Percentiles rank a stretch among this genome's conserved stretches.
These are phyloP conservation scores for Drosophila equinoxialis DNA, from an alignment of 1,140 invertebrate species.

Conservation along the genomic window DNA sequence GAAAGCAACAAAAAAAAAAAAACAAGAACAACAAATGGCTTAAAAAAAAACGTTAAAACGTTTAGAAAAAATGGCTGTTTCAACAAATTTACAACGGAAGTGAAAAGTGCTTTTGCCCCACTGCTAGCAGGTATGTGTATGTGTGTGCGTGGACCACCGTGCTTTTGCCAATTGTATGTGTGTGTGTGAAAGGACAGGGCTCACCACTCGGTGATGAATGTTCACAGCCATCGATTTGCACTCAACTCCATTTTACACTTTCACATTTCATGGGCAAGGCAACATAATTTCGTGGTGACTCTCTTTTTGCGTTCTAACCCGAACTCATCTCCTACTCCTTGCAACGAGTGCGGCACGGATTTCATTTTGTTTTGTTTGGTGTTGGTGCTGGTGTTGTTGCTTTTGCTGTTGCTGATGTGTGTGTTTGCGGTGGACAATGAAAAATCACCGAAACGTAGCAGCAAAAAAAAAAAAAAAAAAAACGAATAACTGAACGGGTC, in stretches of 20 bases:
- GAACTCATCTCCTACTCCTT: neutral
- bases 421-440: conserved; percentile 76
- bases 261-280: conserved; percentile 60
- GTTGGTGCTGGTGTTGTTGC: neutral
- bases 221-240: conserved; percentile 75
- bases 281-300: conserved; percentile 60
- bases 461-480: conserved; percentile 8
- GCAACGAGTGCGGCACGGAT: conserved; percentile 58
- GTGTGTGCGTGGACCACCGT: neutral
- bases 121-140: conserved; percentile 3
- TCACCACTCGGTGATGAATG: conserved; percentile 69
- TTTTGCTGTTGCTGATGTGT: conserved; percentile 18
- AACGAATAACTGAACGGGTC: neutral
- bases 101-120: conserved; percentile 65
- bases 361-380: conserved; percentile 64
- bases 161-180: conserved; percentile 13
- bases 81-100: conserved; percentile 81
- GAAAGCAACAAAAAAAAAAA: conserved; percentile 45
- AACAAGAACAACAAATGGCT: conserved; percentile 18
- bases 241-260: conserved; percentile 78
- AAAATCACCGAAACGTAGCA: conserved; percentile 69
- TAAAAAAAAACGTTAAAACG: conserved; percentile 43
- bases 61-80: conserved; percentile 81
- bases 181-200: conserved; percentile 18
- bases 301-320: neutral